Base-by-base conservation (phyloP, 2,797 vertebrate genomes). In the Pogoniulus pusillus region DNA sequence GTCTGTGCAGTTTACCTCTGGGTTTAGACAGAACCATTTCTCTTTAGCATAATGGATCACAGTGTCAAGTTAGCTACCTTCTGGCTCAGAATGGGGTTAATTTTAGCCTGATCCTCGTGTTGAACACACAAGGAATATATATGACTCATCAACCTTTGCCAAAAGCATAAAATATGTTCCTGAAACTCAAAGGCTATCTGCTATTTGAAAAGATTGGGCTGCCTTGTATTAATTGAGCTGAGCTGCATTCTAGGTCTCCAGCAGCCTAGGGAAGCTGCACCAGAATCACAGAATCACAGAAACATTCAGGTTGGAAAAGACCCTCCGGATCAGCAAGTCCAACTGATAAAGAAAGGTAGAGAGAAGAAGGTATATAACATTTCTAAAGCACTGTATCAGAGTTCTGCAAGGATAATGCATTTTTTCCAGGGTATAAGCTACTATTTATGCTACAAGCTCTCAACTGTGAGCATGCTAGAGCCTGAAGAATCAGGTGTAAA, bases 1-100 rank as follows among this genome's bases (percentile, higher is more conserved):
- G 93, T 95, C 92, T 91, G 63, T 91, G 85, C 83, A 82, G 91
- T 96, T 97, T 96, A 96, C 95, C 92, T 97, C 93, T 93, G 73
- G 91, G 89, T 97, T 96, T 96, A 96, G 95, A 95, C 90, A 92
- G 94, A 96, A 96, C 83, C 83, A 90, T 95, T 94, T 96, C 93
- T 93, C 95, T 93, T 96, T 85, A 89, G 89, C 90, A 96, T 93
- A 96, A 96, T 91, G 93, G 94, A 96, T 95, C 95, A 92, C 49
- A 80, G 90, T 95, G 92, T 96, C 93, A 97, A 95, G 83, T 77
- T 94, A 89, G 86, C 94, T 95, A 94, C 75, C 88, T 97, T 92
- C 94, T 90, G 83, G 88, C 83, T 91, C 91, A 73, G 91, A 94
- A 87, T 35, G 26, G 79, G 91, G 97, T 96, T 97, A 96, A 96